phyloP scores from a whole-genome alignment of 2,797 vertebrate species.

The Scleropages formosus region DNA sequence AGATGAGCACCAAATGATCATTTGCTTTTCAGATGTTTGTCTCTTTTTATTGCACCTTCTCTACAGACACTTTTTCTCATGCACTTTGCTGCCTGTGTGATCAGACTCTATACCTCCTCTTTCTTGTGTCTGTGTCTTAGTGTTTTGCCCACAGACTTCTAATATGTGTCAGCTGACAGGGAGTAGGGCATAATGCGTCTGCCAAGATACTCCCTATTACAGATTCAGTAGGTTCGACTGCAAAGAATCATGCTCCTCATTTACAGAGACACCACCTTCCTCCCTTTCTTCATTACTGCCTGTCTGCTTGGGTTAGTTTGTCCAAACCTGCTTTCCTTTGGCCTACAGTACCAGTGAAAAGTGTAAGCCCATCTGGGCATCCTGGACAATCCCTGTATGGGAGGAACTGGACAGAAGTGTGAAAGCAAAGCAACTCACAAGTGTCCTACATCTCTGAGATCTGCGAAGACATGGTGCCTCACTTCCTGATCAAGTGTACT shows the following conservation, averaged over 20 bases:
- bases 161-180: constrained; percentile 35
- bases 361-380: too few species aligned
- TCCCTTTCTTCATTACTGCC: not conserved
- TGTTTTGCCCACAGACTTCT: constrained; percentile 21
- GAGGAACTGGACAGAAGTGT: too few species aligned
- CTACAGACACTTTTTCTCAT: not conserved
- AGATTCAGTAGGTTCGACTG: not conserved
- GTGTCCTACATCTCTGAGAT: too few species aligned
- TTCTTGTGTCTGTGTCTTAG: constrained; percentile 14
- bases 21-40: too few species aligned
- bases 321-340: too few species aligned
- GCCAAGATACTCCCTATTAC: not conserved
- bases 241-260: not conserved
- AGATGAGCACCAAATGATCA: too few species aligned
- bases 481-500: too few species aligned
- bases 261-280: constrained; percentile 4
- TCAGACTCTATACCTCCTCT: not conserved
- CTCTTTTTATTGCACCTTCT: not conserved
- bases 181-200: constrained; percentile 9
- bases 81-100: not conserved
- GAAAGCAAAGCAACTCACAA: too few species aligned
- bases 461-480: too few species aligned
- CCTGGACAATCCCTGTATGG: too few species aligned
- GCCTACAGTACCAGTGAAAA: too few species aligned
- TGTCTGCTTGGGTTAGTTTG: too few species aligned